Conservation (phyloP, 2,888 invertebrate species). For the Euphydryas editha region DNA sequence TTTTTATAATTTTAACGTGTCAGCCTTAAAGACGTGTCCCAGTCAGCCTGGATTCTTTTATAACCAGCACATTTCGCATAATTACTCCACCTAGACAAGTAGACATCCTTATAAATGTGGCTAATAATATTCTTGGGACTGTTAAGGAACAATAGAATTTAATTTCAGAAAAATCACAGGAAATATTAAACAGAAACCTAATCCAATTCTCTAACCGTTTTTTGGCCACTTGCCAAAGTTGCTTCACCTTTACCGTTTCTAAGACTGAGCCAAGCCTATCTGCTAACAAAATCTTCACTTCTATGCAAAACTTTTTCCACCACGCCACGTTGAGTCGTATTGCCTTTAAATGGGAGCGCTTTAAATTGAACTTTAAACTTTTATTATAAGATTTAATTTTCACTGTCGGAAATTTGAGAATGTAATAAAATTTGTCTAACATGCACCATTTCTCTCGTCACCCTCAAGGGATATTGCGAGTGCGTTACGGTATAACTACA, state of each 20-base stretch:
- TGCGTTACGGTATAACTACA: constrained; percentile 44
- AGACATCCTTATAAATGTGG: too few relatives aligned
- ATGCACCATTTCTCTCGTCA: constrained; percentile 64
- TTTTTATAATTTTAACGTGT: too few relatives aligned
- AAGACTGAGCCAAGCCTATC: constrained; percentile 52
- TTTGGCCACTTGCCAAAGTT: constrained; percentile 21
- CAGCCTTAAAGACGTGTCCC: too few relatives aligned
- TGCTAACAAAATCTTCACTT: constrained; percentile 51
- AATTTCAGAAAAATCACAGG: not conserved
- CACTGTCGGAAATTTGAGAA: constrained; percentile 33
- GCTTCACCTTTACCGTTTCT: constrained; percentile 26
- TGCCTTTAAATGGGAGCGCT: constrained; percentile 18
- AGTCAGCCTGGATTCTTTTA: too few relatives aligned
- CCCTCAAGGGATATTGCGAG: constrained; percentile 57
- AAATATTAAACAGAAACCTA: not conserved
- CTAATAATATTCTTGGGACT: not conserved
- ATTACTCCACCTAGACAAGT: too few relatives aligned
- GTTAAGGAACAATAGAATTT: not conserved
- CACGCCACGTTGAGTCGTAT: constrained; percentile 53
- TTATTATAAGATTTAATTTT: constrained; percentile 42
- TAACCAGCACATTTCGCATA: too few relatives aligned
- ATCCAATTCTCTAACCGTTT: not conserved
- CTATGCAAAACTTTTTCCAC: constrained; percentile 56
- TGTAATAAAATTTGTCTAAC: constrained; percentile 63
- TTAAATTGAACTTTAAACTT: constrained; percentile 36